These are phyloP conservation scores for Siniperca obscura DNA, from an alignment of 2,797 vertebrate species.

Conservation along the genomic window DNA sequence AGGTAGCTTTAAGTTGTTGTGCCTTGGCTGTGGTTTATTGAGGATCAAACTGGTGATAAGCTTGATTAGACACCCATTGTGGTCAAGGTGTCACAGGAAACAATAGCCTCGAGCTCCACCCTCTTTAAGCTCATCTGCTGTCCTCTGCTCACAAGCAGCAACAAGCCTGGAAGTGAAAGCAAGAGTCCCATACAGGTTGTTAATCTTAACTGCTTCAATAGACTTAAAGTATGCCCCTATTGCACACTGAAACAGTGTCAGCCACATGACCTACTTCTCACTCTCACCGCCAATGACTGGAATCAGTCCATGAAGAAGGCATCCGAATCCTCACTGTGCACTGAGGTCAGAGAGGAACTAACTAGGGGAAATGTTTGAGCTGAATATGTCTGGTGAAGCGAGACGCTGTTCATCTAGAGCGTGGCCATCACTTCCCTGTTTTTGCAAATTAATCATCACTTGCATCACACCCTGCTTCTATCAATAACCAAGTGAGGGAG, in stretches of 20 bases:
- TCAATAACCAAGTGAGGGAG: slow-evolving; percentile 44
- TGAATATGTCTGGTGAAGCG: slow-evolving; percentile 1
- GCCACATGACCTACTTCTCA: slow-evolving; percentile 80
- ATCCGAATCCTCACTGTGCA: slow-evolving; percentile 23
- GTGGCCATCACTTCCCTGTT: slow-evolving; percentile 21
- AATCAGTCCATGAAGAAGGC: slow-evolving; percentile 45
- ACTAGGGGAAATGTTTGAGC: slow-evolving; percentile 7
- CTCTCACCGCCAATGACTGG: slow-evolving; percentile 64
- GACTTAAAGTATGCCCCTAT: slow-evolving; percentile 72
- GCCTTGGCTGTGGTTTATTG: not conserved
- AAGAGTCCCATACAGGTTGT: slow-evolving; percentile 53
- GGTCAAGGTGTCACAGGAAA: slow-evolving; percentile 58
- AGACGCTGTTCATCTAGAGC: slow-evolving; percentile 46
- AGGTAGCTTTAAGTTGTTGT: no score
- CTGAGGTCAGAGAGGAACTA: slow-evolving; percentile 29
- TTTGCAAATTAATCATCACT: slow-evolving; percentile 63
- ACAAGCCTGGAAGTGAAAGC: slow-evolving; percentile 59
- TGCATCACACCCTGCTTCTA: slow-evolving; percentile 54
- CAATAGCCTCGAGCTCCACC: slow-evolving; percentile 46
- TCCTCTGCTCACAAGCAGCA: slow-evolving; percentile 39
- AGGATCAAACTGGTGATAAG: not conserved
- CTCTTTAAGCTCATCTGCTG: slow-evolving; percentile 34
- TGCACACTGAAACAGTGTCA: slow-evolving; percentile 70
- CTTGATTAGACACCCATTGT: slow-evolving; percentile 30
- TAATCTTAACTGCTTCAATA: slow-evolving; percentile 72